These are phyloP conservation scores for Allolobophora icterica DNA, from an alignment of 2,888 invertebrate genomes.

Conservation along the genomic window DNA sequence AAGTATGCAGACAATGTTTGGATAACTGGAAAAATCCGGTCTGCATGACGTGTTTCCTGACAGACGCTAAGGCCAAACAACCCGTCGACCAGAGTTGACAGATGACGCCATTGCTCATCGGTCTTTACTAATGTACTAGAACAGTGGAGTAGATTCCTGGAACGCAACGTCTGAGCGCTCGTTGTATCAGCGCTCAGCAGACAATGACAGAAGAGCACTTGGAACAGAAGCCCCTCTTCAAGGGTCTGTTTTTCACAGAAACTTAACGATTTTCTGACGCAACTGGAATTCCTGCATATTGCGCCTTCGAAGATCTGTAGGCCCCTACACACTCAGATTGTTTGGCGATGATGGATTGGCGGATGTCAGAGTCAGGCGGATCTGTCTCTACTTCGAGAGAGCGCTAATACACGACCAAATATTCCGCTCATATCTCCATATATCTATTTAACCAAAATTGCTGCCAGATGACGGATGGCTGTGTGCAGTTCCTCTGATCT, in stretches of 20 bases:
- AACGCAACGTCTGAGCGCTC: neutral
- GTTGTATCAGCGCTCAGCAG: neutral
- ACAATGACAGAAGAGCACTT: neutral
- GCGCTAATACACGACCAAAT: neutral
- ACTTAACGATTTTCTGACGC: neutral
- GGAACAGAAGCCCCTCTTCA: neutral
- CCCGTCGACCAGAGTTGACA: too few relatives aligned
- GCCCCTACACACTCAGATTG: neutral
- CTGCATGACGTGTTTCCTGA: too few relatives aligned
- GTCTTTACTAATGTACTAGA: neutral
- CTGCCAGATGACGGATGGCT: neutral
- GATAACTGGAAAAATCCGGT: too few relatives aligned
- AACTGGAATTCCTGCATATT: conserved; percentile 17
- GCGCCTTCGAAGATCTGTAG: neutral
- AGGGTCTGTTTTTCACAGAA: neutral
- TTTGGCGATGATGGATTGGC: neutral
- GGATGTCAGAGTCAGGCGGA: neutral
- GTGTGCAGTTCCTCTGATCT: neutral
- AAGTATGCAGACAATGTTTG: too few relatives aligned
- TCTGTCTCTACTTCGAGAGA: neutral
- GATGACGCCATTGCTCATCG: too few relatives aligned
- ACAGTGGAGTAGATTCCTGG: neutral
- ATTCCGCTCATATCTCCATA: neutral
- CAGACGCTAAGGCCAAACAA: too few relatives aligned
- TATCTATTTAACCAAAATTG: neutral